Percentiles rank a stretch among this genome's conserved stretches.
These are phyloP conservation scores for Mus caroli DNA, from an alignment of 2,797 vertebrate genomes.

Conservation along the genomic window DNA sequence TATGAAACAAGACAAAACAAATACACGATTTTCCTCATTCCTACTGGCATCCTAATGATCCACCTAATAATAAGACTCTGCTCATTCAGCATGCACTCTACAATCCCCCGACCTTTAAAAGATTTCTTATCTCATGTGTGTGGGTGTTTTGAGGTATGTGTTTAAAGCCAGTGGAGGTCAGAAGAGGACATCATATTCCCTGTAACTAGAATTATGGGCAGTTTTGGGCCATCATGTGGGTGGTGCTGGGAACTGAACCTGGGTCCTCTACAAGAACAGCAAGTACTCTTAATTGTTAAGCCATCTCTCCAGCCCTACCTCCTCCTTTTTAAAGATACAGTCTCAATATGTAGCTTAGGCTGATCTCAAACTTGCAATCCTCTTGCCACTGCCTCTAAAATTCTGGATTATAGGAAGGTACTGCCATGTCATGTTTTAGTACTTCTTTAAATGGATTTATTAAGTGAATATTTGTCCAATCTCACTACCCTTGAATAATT, in stretches of 20 bases:
- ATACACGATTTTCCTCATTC: constrained; percentile 36
- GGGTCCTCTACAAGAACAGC: neutral
- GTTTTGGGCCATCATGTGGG: neutral
- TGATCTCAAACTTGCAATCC: neutral
- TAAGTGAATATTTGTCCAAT: constrained; percentile 41
- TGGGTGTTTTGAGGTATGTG: neutral
- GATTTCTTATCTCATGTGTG: neutral
- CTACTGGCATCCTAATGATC: neutral
- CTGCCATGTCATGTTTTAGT: neutral
- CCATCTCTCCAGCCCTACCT: neutral
- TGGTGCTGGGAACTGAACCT: neutral
- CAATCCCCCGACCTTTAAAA: neutral
- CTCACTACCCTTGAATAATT: neutral
- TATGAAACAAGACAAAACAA: constrained; percentile 60
- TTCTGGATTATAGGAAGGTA: neutral
- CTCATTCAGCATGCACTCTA: constrained; percentile 1
- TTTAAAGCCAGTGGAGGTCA: neutral
- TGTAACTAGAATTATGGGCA: neutral
- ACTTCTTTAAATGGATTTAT: constrained; percentile 19
- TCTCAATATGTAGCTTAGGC: neutral
- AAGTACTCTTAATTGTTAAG: neutral
- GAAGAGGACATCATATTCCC: neutral
- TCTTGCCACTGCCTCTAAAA: neutral
- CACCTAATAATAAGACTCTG: neutral
- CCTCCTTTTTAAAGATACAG: neutral